Evolutionary conservation across 2,113 vertebrate species (phyloP), one percentile per base, ranked within the genome.

Genomic region (Trogon melanurus): DNA sequence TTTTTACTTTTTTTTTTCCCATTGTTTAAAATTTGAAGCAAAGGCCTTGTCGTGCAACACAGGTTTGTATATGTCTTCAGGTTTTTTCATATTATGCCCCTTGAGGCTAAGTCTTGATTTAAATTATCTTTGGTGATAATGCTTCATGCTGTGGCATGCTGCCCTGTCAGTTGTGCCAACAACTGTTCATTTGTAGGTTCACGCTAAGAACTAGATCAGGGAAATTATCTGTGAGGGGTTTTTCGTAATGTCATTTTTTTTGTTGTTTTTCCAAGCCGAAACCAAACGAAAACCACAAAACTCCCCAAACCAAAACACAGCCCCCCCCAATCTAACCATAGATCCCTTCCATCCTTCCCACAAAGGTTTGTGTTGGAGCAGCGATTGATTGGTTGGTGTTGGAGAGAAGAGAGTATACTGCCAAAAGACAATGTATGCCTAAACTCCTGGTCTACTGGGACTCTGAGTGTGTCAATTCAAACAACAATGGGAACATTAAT

Each of bases 71-170:
- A 5, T 58, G 23, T 83, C 88, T 96, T 88, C 26, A 67, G 71
- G 44, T 80, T 51, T 92, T 91, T 94, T 93, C 3, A 3, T 88
- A 58, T 88, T 96, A 16, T 88, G 60, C 36, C 38, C 79, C 95
- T 91, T 62, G 72, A 93, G 95, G 94, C 96, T 50, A 86, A 65
- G 67, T 76, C 92, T 90, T 90, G 82, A 83, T 93, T 85, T 76
- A 76, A 93, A 61, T 76, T 83, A 72, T 85, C 86, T 88, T 58
- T 84, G 71, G 67, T 88, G 92, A 84, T 95, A 74, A 54, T 50
- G 64, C 82, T 70, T 91, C 85, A 47, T 74, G 92, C 91, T 78
- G 83, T 76, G 94, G 90, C 92, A 47, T 62, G 91, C 88, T 93
- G 88, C 88, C 94, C 72, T 72, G 64, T 61, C 88, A 62, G 64